Percentiles rank a stretch among this genome's conserved stretches.
phyloP scores from a whole-genome alignment of 2,888 invertebrate species.

The Melanchra persicariae region DNA sequence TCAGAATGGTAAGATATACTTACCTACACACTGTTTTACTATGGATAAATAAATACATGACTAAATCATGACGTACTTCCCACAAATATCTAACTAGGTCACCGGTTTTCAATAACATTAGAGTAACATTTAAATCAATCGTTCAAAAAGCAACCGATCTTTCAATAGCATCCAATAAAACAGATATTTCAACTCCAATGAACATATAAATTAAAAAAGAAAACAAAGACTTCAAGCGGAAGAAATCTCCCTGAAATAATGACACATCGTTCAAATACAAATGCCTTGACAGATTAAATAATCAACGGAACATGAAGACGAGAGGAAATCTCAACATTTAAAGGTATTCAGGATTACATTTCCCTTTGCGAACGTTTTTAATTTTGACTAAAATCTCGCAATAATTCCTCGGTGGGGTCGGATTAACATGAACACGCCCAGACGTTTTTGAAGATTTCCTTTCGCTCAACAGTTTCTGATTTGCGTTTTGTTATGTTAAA shows the following conservation, averaged over 20 bases:
- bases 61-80: background rate
- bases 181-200: constrained; percentile 50
- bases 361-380: constrained; percentile 50
- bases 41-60: background rate
- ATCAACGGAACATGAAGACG: constrained; percentile 45
- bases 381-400: constrained; percentile 47
- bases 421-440: constrained; percentile 56
- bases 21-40: background rate
- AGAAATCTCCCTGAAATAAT: constrained; percentile 48
- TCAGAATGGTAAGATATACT: too few relatives aligned
- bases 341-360: constrained; percentile 43
- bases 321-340: constrained; percentile 39
- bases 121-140: constrained; percentile 17
- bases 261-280: constrained; percentile 47
- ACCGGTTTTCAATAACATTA: constrained; percentile 8
- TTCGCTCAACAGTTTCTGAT: constrained; percentile 31
- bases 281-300: constrained; percentile 51
- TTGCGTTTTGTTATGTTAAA: constrained; percentile 47
- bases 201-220: constrained; percentile 50
- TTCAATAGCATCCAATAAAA: constrained; percentile 38
- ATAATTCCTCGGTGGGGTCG: constrained; percentile 46
- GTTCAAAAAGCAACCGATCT: background rate
- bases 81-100: background rate
- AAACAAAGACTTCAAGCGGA: constrained; percentile 40
- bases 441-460: constrained; percentile 48